Evolutionary conservation across 2,797 vertebrate genomes (phyloP).

Genomic region (Phoebastria nigripes): DNA sequence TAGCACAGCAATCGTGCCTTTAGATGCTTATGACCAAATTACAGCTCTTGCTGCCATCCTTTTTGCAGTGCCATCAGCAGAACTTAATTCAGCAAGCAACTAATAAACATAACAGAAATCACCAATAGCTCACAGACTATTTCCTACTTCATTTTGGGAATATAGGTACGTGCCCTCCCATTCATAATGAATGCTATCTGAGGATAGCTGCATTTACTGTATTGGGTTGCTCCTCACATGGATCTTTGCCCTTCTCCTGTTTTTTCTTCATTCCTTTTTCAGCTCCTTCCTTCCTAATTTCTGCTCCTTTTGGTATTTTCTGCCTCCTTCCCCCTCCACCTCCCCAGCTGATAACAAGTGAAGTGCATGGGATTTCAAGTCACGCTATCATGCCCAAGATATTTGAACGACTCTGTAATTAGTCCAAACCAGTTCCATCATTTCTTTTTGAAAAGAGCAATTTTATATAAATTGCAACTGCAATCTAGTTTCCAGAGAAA

Average conservation of each 20-base stretch:
- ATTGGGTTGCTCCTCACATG: not conserved
- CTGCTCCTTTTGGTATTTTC: not conserved
- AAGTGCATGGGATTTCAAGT: not conserved
- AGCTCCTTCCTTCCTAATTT: not conserved
- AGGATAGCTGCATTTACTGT: not conserved
- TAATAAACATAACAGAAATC: not conserved
- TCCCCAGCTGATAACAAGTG: not conserved
- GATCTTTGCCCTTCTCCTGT: not conserved
- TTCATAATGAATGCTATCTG: fast-evolving
- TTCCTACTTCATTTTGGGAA: not conserved
- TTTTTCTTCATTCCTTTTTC: not conserved
- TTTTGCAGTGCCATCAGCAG: not conserved
- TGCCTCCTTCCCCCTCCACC: not conserved
- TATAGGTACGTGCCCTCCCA: fast-evolving
- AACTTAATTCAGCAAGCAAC: not conserved
- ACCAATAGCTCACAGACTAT: not conserved
- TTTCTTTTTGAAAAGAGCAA: not conserved
- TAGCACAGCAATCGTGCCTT: not conserved
- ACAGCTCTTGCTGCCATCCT: not conserved
- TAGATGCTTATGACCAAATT: not conserved
- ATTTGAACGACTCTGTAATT: not conserved
- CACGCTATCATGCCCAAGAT: not conserved
- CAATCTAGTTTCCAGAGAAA: not conserved
- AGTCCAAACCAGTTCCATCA: not conserved
- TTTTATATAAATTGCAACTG: not conserved